A percentile compares a stretch with the other conserved stretches of the same genome.
Evolutionary conservation across 2,113 vertebrate species (phyloP).

Genomic region (Python bivittatus): DNA sequence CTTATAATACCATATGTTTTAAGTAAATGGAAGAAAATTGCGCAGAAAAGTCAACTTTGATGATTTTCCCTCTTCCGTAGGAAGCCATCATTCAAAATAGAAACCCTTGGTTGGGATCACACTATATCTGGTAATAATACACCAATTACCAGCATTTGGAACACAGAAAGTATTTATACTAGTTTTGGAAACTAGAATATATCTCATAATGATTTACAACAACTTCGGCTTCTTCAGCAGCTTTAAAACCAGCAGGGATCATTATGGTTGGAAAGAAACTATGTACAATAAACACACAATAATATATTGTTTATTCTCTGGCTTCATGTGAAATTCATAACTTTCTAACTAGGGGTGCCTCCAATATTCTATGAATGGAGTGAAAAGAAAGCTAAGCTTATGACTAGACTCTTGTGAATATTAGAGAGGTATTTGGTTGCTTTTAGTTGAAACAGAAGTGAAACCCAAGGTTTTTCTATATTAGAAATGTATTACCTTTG

Average conservation of each 20-base stretch:
- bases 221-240: not conserved
- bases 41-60: too few relatives aligned
- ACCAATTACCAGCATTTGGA: not conserved
- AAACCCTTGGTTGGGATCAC: too few relatives aligned
- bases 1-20: too few relatives aligned
- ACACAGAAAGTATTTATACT: not conserved
- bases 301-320: not conserved
- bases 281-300: not conserved
- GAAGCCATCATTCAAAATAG: too few relatives aligned
- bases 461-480: not conserved
- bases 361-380: not conserved
- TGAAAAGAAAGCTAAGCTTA: not conserved
- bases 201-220: not conserved
- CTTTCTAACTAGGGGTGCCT: not conserved
- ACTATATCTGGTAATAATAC: not conserved
- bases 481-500: slow-evolving; percentile 81
- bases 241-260: not conserved
- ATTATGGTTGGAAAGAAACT: not conserved
- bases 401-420: not conserved
- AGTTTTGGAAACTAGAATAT: not conserved
- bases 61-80: too few relatives aligned
- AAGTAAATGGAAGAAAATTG: too few relatives aligned
- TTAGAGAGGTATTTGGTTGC: not conserved
- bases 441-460: slow-evolving; percentile 1
- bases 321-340: not conserved